A percentile compares a stretch with the other conserved stretches of the same genome.
Conservation (phyloP, 2,797 vertebrate genomes). For the Sternarchorhynchus goeldii region DNA sequence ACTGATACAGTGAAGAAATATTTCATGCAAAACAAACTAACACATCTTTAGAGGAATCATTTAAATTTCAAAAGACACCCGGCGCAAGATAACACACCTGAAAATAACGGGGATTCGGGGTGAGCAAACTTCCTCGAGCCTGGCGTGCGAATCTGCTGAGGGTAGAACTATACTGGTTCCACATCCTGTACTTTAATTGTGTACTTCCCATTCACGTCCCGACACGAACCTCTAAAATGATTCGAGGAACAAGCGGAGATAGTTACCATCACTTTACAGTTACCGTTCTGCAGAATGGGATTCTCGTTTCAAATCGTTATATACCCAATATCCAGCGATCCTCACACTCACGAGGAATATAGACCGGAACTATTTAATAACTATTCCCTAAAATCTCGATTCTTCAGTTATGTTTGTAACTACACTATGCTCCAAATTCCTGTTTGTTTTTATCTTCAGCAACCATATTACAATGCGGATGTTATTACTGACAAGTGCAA, state of each 20-base stretch:
- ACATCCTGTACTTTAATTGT: constrained; percentile 44
- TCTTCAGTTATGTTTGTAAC: too few species aligned
- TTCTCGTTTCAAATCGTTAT: too few species aligned
- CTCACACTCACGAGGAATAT: too few species aligned
- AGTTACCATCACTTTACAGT: background rate
- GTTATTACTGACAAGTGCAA: too few species aligned
- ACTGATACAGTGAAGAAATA: background rate
- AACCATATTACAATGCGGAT: too few species aligned
- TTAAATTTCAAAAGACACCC: background rate
- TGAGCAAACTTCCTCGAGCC: background rate
- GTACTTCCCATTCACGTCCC: constrained; percentile 10
- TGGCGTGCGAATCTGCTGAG: background rate
- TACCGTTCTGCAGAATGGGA: too few species aligned
- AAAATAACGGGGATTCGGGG: background rate
- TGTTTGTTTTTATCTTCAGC: too few species aligned
- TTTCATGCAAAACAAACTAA: background rate
- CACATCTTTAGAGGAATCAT: background rate
- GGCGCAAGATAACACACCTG: constrained; percentile 33
- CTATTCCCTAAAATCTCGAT: too few species aligned
- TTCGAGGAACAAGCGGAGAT: background rate
- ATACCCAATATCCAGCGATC: too few species aligned
- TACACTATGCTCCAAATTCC: too few species aligned
- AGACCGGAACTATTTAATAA: too few species aligned
- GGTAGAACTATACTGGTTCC: background rate
- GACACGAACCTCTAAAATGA: background rate